phyloP scores from a whole-genome alignment of 2,888 invertebrate species.

The Oxytorus armatus region DNA sequence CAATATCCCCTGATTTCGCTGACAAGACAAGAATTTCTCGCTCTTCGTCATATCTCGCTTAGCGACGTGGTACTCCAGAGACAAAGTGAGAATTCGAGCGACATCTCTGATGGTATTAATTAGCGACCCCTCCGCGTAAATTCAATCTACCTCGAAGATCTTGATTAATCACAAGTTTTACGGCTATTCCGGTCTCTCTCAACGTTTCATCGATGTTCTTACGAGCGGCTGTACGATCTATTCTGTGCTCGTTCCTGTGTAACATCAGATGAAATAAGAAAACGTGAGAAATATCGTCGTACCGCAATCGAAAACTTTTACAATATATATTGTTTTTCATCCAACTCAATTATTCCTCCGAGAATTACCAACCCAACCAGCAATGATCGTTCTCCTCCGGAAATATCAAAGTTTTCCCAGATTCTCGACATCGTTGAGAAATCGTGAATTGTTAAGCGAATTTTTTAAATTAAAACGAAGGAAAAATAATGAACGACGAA shows the following conservation, averaged over 20 bases:
- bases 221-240: slow-evolving; percentile 9
- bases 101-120: slow-evolving; percentile 65
- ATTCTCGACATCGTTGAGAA: slow-evolving; percentile 38
- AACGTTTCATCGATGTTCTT: slow-evolving; percentile 16
- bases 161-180: slow-evolving; percentile 62
- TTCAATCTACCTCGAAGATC: slow-evolving; percentile 65
- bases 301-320: slow-evolving; percentile 17
- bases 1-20: slow-evolving; percentile 60
- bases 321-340: slow-evolving; percentile 25
- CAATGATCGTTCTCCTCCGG: slow-evolving; percentile 22
- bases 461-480: slow-evolving; percentile 12
- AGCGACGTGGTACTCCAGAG: slow-evolving; percentile 20
- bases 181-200: background rate
- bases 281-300: slow-evolving; percentile 6
- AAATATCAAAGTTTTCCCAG: slow-evolving; percentile 56
- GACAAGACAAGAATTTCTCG: slow-evolving; percentile 37
- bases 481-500: background rate
- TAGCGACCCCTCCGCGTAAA: slow-evolving; percentile 63
- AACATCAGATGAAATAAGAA: slow-evolving; percentile 1
- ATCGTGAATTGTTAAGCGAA: slow-evolving; percentile 23
- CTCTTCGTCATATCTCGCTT: slow-evolving; percentile 39
- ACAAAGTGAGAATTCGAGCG: no score
- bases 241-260: slow-evolving; percentile 12
- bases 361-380: slow-evolving; percentile 28
- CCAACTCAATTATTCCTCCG: slow-evolving; percentile 25